Conservation (phyloP, 2,888 invertebrate genomes). For the Aricia artaxerxes region DNA sequence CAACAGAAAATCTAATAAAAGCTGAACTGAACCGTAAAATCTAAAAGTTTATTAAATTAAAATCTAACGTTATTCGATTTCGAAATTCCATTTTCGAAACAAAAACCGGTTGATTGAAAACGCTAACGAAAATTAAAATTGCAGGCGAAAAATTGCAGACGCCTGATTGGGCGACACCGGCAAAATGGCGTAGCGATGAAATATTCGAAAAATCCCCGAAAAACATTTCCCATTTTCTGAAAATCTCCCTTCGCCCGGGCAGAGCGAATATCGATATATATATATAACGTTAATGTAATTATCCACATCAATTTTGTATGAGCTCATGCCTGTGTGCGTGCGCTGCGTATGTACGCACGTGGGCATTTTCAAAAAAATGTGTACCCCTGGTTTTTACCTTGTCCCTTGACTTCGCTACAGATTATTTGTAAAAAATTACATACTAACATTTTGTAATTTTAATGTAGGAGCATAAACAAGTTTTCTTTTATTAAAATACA, state of each 20-base stretch:
- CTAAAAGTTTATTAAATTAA: slow-evolving; percentile 17
- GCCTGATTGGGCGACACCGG: slow-evolving; percentile 43
- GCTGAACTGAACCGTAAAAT: neutral
- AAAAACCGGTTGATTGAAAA: slow-evolving; percentile 32
- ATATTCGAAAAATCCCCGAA: slow-evolving; percentile 53
- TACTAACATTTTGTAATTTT: no score
- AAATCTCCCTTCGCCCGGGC: slow-evolving; percentile 42
- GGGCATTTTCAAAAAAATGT: no score
- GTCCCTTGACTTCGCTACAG: no score
- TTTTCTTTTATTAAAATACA: no score
- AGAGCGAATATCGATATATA: slow-evolving; percentile 42
- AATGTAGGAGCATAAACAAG: no score
- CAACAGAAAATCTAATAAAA: slow-evolving; percentile 6
- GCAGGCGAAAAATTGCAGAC: slow-evolving; percentile 36
- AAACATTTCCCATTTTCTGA: slow-evolving; percentile 57
- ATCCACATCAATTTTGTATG: slow-evolving; percentile 72
- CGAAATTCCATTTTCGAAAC: slow-evolving; percentile 21
- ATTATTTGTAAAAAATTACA: no score
- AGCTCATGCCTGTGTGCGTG: slow-evolving; percentile 46
- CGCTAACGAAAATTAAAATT: slow-evolving; percentile 31
- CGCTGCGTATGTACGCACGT: slow-evolving; percentile 46
- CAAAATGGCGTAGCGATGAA: slow-evolving; percentile 48
- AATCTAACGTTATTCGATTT: slow-evolving; percentile 23
- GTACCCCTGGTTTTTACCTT: no score
- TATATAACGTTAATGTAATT: slow-evolving; percentile 69